A percentile compares a stretch with the other conserved stretches of the same genome.
Conservation (phyloP, 2,113 vertebrate species). For the Pantherophis guttatus region DNA sequence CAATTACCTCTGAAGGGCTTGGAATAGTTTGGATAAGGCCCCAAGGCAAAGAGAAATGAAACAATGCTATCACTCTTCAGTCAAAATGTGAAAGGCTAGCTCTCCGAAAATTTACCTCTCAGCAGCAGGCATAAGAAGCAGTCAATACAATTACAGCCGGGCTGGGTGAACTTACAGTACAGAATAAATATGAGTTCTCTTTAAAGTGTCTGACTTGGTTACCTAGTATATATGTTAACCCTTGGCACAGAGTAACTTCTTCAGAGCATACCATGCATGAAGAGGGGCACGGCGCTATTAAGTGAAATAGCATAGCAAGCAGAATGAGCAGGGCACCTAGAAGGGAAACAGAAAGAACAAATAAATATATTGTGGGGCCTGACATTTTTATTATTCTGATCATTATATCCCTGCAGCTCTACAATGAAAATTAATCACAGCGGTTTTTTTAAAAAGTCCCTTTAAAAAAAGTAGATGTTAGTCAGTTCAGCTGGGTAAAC, state of each 20-base stretch:
- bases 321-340: slow-evolving; percentile 66
- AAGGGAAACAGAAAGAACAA: slow-evolving; percentile 23
- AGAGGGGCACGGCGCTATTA: slow-evolving; percentile 58
- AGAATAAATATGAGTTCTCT: background rate
- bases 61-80: background rate
- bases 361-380: background rate
- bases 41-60: slow-evolving; percentile 17
- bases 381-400: background rate
- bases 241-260: slow-evolving; percentile 71
- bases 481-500: rapidly evolving
- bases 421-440: slow-evolving; percentile 4
- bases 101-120: slow-evolving; percentile 20
- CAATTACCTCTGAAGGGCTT: slow-evolving; percentile 24
- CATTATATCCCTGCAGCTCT: background rate
- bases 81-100: background rate
- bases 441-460: background rate
- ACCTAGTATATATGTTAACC: slow-evolving; percentile 68
- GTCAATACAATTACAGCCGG: background rate
- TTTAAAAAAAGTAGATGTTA: background rate
- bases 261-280: slow-evolving; percentile 67
- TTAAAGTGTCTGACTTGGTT: slow-evolving; percentile 27
- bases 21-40: slow-evolving; percentile 17
- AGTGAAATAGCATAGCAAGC: slow-evolving; percentile 49
- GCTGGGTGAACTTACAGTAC: background rate
- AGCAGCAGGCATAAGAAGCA: background rate